Percentiles rank a stretch among this genome's conserved stretches.
These are phyloP conservation scores for Heptranchias perlo DNA, from an alignment of 2,113 vertebrate genomes.

Conservation along the genomic window DNA sequence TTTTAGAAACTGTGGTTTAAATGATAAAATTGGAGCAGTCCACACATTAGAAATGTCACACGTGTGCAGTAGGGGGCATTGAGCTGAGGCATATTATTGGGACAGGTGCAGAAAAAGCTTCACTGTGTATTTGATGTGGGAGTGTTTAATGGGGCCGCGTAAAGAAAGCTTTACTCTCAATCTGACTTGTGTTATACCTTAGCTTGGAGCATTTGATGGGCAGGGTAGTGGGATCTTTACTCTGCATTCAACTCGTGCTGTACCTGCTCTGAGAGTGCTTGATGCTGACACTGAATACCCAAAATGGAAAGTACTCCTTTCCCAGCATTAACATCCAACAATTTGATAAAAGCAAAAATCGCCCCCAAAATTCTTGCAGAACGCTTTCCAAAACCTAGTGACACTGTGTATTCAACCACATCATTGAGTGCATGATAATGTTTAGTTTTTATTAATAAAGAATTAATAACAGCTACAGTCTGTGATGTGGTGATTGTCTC, in stretches of 20 bases:
- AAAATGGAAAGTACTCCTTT: neutral
- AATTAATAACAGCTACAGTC: neutral
- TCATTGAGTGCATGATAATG: neutral
- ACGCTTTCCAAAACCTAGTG: neutral
- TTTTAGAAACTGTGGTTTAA: neutral
- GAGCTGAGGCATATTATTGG: neutral
- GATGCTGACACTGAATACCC: neutral
- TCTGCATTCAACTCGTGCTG: neutral
- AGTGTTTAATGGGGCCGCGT: neutral
- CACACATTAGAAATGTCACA: neutral
- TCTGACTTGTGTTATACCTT: neutral
- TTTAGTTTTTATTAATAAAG: neutral
- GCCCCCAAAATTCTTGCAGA: neutral
- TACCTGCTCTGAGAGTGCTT: neutral
- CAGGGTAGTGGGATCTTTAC: neutral
- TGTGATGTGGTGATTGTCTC: neutral
- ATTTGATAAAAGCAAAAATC: neutral
- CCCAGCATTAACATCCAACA: neutral
- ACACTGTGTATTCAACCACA: neutral
- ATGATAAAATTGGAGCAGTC: neutral
- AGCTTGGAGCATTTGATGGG: neutral
- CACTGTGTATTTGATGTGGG: neutral
- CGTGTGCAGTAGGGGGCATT: neutral
- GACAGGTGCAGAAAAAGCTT: neutral
- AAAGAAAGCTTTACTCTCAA: neutral